phyloP scores from a whole-genome alignment of 2,888 invertebrate genomes.

The Euproctis similis region DNA sequence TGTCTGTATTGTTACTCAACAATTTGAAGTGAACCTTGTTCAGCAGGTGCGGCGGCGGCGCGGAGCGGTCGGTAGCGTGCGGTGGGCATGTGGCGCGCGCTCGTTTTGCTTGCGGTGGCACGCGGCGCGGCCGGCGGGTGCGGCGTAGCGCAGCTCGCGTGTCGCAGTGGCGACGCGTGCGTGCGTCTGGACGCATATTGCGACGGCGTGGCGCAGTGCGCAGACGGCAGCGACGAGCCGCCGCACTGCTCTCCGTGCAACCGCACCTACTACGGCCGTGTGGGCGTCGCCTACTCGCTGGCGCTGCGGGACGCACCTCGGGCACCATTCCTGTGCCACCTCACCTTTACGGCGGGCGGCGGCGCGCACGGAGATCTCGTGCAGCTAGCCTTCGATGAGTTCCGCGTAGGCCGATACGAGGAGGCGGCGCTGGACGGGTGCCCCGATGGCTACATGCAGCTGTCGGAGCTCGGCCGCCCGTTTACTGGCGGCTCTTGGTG shows the following conservation, averaged over 20 bases:
- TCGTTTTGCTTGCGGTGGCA: constrained; percentile 18
- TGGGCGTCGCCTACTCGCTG: constrained; percentile 87
- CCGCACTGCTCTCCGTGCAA: constrained; percentile 80
- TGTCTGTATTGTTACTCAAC: no score
- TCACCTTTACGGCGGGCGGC: constrained; percentile 94
- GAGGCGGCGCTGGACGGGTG: constrained; percentile 84
- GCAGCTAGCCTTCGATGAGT: constrained; percentile 91
- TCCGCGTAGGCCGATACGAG: constrained; percentile 89
- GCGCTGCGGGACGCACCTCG: constrained; percentile 84
- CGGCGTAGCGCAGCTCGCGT: constrained; percentile 54
- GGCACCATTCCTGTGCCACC: constrained; percentile 90
- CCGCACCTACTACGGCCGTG: constrained; percentile 92
- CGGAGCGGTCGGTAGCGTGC: constrained; percentile 6
- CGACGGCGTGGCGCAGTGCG: constrained; percentile 89
- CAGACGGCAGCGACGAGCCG: constrained; percentile 90
- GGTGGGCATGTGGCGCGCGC: constrained; percentile 5
- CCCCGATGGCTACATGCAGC: constrained; percentile 91
- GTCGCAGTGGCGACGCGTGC: constrained; percentile 79
- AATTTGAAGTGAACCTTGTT: not conserved
- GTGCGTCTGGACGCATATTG: constrained; percentile 90
- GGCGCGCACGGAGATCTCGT: constrained; percentile 92
- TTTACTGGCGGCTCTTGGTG: constrained; percentile 95
- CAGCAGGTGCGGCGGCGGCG: constrained; percentile 4
- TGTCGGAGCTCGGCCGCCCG: constrained; percentile 89
- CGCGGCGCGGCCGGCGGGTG: constrained; percentile 50